Base-by-base conservation (phyloP, 2,888 invertebrate species). In the Drosophila rellima region DNA sequence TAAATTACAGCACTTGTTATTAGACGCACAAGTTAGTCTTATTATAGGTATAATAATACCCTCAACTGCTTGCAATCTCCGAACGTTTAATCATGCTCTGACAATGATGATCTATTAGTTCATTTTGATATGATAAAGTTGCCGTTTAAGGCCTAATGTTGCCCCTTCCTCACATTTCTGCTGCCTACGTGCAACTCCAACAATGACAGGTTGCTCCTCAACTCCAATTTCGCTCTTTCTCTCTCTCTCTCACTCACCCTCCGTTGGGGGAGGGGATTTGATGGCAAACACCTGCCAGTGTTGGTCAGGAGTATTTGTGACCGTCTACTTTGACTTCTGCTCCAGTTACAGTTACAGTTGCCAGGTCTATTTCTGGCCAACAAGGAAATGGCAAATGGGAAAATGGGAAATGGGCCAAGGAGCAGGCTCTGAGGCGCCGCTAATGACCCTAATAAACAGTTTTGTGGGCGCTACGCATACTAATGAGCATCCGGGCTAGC, bases 401-500 rank as follows among this genome's bases (percentile, higher is more conserved):
- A 17, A 35, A 26, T 44, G 13, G 29, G 17, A 47, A 54, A 40
- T 20, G 23, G 40, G 48, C 51, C 29, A 20, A 39, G 39, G 13
- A 31, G 40, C 39, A 17, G 60, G 78, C 81, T 79, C 67, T 48
- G 77, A 83, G 84, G 78, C 78, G 74, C 72, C 84, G 87, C 83
- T 83, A 83, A 87, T 87, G 87, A 87, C 80, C 83, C 87, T 80
- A 87, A 87, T 87, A 83, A 83, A 83, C 83, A 87, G 87, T 78
- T 86, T 84, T 80, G 83, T 80, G 84, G 78, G 75, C 82, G 87
- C 82, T 70, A 78, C 80, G 83, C 83, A 83, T 83, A 83, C 83
- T 82, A 86, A 83, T 83, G 83, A 87, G 82, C 50, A 74, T 73
- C 68, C 72, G 72, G 70, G 65, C 78, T 61, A 60, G 57, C 45